A percentile compares a stretch with the other conserved stretches of the same genome.
Conservation (phyloP, 1,140 invertebrate species). For the Doryteuthis pealeii region DNA sequence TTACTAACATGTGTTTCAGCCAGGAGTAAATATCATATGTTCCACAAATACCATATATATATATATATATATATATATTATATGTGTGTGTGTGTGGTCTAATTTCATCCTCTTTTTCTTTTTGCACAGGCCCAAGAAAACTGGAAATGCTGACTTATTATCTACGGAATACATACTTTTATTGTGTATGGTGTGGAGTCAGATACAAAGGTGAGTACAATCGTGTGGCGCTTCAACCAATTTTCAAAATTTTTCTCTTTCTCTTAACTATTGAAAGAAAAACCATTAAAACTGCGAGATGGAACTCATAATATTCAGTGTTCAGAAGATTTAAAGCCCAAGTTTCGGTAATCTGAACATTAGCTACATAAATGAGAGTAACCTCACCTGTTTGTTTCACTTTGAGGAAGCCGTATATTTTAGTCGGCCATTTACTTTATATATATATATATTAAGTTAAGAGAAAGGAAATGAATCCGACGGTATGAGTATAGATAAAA, state of each 20-base stretch:
- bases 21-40: no score
- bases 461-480: no score
- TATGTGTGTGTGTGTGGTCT: no score
- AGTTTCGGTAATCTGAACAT: no score
- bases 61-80: no score
- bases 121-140: constrained; percentile 65
- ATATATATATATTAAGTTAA: not conserved
- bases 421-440: no score
- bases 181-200: constrained; percentile 79
- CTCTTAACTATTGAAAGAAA: not conserved
- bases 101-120: constrained; percentile 30
- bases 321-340: not conserved
- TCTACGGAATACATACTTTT: constrained; percentile 70
- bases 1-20: no score
- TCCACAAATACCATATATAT: no score
- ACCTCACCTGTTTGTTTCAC: no score
- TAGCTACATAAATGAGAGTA: no score
- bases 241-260: not conserved
- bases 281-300: not conserved
- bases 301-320: not conserved
- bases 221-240: constrained; percentile 15
- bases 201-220: constrained; percentile 62
- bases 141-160: constrained; percentile 70
- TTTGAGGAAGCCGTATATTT: no score
- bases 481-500: no score